Evolutionary conservation across 2,888 invertebrate genomes (phyloP), one percentile per base, ranked within the genome.

Genomic region (Sarcophaga subvicina): DNA sequence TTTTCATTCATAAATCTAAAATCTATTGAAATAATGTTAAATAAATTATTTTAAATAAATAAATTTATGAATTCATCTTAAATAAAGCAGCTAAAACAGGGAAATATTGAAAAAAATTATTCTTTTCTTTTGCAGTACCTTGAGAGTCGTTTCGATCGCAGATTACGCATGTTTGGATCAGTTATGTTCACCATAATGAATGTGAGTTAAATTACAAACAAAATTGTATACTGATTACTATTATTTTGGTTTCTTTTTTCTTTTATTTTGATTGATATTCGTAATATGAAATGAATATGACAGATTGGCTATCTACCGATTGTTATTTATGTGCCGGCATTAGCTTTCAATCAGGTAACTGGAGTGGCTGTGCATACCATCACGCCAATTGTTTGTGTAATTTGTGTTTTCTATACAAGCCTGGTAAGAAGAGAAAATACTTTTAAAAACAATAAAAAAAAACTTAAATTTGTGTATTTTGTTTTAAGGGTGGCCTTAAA

Each of bases 401-500:
- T 98, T 80, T 98, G 98, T 93, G 97, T 97, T 83, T 97, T 98
- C 92, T 98, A 98, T 91, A 98, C 97, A 1, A 96, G 96, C 89
- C 95, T 96, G 92, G 97, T 97, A 94, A 95, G 96, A 94, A 71
- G 4, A n/a, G 37, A 70, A 12, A 62, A 14, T 3, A 69, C 8
- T 76, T 11, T 54, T 4, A 17, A 54, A 37, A 64, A n/a, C 27
- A 67, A 22, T 10, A 54, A 17, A 45, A 45, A 45, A 45, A 49
- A 3, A 3, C n/a, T 17, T 54, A 27, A 1, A 12, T 37, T 78
- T 59, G 4, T 60, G 27, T 70, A 17, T 45, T 72, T 49, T 8
- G 17, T 8, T 22, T 22, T 80, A 79, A 96, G 96, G 97, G 97
- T 89, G 97, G 97, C 73, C 94, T 97, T 49, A 96, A 96, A 94